Evolutionary conservation across 2,797 vertebrate genomes (phyloP), one percentile per base, ranked within the genome.

Genomic region (Cyprinodon diabolis): DNA sequence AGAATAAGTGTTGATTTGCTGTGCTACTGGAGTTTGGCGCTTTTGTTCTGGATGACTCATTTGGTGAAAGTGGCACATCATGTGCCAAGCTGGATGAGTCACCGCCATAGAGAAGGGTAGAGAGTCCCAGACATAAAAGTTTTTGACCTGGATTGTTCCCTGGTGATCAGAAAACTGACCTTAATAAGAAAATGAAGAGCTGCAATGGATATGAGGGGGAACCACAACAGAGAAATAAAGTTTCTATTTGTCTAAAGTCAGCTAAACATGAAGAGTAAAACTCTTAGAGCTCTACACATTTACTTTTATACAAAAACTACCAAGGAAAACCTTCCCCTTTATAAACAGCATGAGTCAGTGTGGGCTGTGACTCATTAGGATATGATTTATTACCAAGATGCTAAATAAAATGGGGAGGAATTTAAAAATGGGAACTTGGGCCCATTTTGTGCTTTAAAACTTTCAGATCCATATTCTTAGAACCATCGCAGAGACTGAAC

Each of bases 21-120:
- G 69, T 66, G 72, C 23, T 40, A 71, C 79, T 78, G 69, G 75
- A 87, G 80, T 86, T 75, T 86, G 83, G 77, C 60, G 74, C 86
- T 91, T 88, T 92, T 90, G 86, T 92, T 91, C 69, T 69, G 55
- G 81, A 92, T 95, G 93, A 95, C 74, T 95, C 92, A 91, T 76
- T 83, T 82, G 77, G 93, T 87, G 90, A 94, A 94, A 94, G 94
- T 88, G 72, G 88, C 74, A 87, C 86, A 87, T 93, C 93, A 93
- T 93, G 91, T 84, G 90, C 84, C 86, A 84, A 79, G 82, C 86
- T 81, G 88, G 86, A 90, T 94, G 94, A 95, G 91, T 95, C 93
- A 94, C 69, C 69, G 63, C 58, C 66, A 80, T 76, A 78, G 69
- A 82, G 81, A 74, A 84, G 81, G 69, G 62, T 70, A 86, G 70